Evolutionary conservation across 2,888 invertebrate genomes (phyloP).

Genomic region (Autographa pulchrina): DNA sequence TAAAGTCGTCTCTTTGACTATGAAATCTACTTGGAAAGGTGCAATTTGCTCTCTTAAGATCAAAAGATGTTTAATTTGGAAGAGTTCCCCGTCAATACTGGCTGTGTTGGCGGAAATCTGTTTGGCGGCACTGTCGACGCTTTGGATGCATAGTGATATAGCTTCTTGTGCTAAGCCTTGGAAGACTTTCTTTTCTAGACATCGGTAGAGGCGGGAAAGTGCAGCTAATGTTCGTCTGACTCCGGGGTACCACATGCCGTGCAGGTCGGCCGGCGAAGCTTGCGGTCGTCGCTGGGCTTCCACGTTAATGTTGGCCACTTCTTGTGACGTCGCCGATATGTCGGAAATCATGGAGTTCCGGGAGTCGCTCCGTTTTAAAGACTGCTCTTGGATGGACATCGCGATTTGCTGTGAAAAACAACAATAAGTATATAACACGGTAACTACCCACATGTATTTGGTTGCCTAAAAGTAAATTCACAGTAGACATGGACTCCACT

Average conservation of each 20-base stretch:
- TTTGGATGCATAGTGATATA: slow-evolving; percentile 96
- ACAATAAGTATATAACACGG: no score
- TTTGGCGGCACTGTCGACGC: slow-evolving; percentile 94
- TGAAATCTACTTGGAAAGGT: slow-evolving; percentile 98
- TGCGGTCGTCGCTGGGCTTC: slow-evolving; percentile 77
- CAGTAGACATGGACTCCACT: no score
- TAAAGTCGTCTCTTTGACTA: slow-evolving; percentile 97
- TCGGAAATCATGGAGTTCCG: slow-evolving; percentile 92
- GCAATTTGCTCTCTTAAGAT: slow-evolving; percentile 99
- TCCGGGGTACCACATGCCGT: slow-evolving; percentile 99
- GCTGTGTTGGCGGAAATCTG: slow-evolving; percentile 94
- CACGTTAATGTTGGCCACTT: slow-evolving; percentile 91
- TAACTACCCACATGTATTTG: no score
- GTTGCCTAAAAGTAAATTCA: no score
- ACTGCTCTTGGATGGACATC: slow-evolving; percentile 90
- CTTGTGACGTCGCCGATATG: slow-evolving; percentile 91
- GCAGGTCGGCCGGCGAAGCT: slow-evolving; percentile 97
- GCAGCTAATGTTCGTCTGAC: slow-evolving; percentile 98
- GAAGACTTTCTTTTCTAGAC: slow-evolving; percentile 98
- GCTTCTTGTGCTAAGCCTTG: slow-evolving; percentile 99
- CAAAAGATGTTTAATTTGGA: slow-evolving; percentile 98
- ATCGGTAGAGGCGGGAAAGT: slow-evolving; percentile 95
- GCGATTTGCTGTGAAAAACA: slow-evolving; percentile 89
- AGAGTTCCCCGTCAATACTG: slow-evolving; percentile 97
- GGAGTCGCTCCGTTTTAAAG: slow-evolving; percentile 90